These are phyloP conservation scores for Etheostoma perlongum DNA, from an alignment of 2,797 vertebrate species.

Conservation along the genomic window DNA sequence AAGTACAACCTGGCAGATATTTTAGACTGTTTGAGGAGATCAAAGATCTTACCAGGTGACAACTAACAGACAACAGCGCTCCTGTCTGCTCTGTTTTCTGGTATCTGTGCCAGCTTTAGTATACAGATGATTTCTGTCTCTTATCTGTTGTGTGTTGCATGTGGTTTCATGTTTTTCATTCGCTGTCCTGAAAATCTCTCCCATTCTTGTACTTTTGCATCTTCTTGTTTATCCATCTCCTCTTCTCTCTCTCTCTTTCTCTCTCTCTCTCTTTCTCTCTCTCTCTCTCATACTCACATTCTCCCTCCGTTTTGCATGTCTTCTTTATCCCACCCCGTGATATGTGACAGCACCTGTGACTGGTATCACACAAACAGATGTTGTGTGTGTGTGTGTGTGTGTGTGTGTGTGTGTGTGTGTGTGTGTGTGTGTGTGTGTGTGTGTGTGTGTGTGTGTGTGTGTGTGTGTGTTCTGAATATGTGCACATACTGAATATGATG, in stretches of 20 bases:
- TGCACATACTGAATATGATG: slow-evolving; percentile 24
- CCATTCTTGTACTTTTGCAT: slow-evolving; percentile 2
- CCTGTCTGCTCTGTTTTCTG: slow-evolving; percentile 55
- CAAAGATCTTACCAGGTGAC: slow-evolving; percentile 58
- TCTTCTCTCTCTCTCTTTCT: background rate
- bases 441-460: slow-evolving; percentile 9
- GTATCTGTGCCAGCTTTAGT: slow-evolving; percentile 46
- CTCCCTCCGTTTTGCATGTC: slow-evolving; percentile 47
- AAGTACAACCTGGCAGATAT: slow-evolving; percentile 68
- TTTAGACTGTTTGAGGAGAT: slow-evolving; percentile 68
- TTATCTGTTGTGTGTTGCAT: slow-evolving; percentile 3
- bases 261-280: background rate
- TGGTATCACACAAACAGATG: slow-evolving; percentile 72
- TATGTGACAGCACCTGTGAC: slow-evolving; percentile 71
- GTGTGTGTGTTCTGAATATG: background rate
- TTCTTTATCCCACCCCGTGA: slow-evolving; percentile 63
- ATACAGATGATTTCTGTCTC: slow-evolving; percentile 38
- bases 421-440: slow-evolving; percentile 37
- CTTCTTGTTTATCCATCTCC: background rate
- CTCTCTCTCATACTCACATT: background rate
- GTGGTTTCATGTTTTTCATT: slow-evolving; percentile 6
- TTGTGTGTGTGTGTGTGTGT: slow-evolving; percentile 37
- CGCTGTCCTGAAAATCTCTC: slow-evolving; percentile 1
- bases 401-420: slow-evolving; percentile 49
- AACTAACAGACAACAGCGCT: slow-evolving; percentile 60